Base-by-base conservation (phyloP, 1,140 invertebrate species). In the Bradysia coprophila region DNA sequence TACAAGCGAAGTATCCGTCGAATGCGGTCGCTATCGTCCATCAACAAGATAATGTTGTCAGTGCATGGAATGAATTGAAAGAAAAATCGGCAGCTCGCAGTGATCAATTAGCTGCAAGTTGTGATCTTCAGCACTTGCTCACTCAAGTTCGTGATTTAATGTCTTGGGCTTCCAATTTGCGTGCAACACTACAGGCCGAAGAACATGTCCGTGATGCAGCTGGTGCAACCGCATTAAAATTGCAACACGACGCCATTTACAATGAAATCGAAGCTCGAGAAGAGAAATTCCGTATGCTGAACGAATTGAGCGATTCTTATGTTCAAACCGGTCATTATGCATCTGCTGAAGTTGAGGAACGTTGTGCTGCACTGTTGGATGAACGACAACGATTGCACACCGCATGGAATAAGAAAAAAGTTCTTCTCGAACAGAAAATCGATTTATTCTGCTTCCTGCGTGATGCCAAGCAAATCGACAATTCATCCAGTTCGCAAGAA, bases 191-290 rank as follows among this genome's bases (percentile, higher is more conserved):
- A 70, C 70, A 71, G 37, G 75, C 81, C 0, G 80, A 89, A 49
- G 80, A 83, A 48, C 83, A 81, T 56, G 86, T 88, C 1, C 67
- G 85, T 18, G 88, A 89, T 60, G 84, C 88, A 1, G 79, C 81
- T 0, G 76, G 79, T 42, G 92, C 91, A 6, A 88, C 95, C 55
- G 73, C 77, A 6, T 64, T 95, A 11, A 85, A 87, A 54, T 76
- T 78, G 18, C 81, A 94, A 60, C 92, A 98, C 58, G 84, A 94
- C 49, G 78, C 88, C 32, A 65, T 95, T 18, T 86, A 88, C 54
- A 84, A 83, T 2, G 94, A 98, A 66, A 92, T 98, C 42, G 91
- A 97, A 59, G 87, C 92, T 0, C 63, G 92, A 20, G 88, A 96
- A 59, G 80, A 82, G 42, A 81, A 74, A 49, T 96, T 96, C 61